Conservation (phyloP, 2,113 vertebrate genomes). For the Brachypodius melanocephalos region DNA sequence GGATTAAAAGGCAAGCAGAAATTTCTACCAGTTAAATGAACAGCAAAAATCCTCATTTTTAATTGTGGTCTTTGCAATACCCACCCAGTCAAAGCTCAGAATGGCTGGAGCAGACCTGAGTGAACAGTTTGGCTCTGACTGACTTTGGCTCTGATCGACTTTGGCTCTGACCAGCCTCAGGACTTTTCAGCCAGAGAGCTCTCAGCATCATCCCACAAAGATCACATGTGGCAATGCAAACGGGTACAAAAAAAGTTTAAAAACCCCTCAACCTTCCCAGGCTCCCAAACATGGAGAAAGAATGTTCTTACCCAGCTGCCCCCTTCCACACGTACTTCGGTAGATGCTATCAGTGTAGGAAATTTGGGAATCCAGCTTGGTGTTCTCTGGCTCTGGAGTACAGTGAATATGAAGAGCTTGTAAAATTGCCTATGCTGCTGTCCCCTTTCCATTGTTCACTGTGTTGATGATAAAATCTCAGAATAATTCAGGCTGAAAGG, state of each 20-base stretch:
- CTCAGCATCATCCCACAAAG: background rate
- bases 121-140: background rate
- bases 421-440: background rate
- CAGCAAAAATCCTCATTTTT: background rate
- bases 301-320: background rate
- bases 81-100: background rate
- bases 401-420: background rate
- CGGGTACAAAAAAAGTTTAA: fast-evolving
- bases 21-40: background rate
- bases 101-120: background rate
- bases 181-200: background rate
- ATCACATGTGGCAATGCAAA: background rate
- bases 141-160: background rate
- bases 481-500: background rate
- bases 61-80: background rate
- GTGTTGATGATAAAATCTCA: background rate
- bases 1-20: background rate
- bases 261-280: background rate
- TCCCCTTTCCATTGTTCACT: background rate
- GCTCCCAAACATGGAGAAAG: background rate
- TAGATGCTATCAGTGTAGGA: background rate
- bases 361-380: background rate
- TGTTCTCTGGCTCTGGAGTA: background rate
- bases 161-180: background rate
- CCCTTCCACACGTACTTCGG: fast-evolving